Conservation (phyloP, 2,797 vertebrate genomes). For the Selene dorsalis region DNA sequence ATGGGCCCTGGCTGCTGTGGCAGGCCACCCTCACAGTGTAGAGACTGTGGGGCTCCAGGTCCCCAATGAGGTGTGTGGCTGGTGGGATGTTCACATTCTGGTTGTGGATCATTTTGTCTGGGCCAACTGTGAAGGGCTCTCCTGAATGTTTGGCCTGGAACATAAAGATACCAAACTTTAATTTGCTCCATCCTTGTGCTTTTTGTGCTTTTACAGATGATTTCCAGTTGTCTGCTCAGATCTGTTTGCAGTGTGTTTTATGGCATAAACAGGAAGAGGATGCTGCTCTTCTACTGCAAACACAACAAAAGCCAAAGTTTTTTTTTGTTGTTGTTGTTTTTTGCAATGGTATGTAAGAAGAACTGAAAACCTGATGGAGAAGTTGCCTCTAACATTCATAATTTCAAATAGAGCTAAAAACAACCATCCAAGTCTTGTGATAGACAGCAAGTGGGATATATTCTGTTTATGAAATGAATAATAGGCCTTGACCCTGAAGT, state of each 20-base stretch:
- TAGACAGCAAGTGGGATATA: not conserved
- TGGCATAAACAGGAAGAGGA: slow-evolving; percentile 37
- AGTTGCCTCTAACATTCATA: not conserved
- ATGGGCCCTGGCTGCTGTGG: slow-evolving; percentile 86
- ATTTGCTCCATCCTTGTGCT: not conserved
- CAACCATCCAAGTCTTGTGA: not conserved
- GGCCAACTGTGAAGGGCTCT: slow-evolving; percentile 37
- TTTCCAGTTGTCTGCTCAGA: not conserved
- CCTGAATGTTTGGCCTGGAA: slow-evolving; percentile 82
- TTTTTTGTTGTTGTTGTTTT: too few species aligned
- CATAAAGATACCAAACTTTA: not conserved
- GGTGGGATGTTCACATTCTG: slow-evolving; percentile 84
- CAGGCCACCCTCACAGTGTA: slow-evolving; percentile 88
- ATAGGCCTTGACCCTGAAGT: not conserved
- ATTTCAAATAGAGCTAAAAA: not conserved
- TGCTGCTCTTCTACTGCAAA: not conserved
- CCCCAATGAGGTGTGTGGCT: slow-evolving; percentile 76
- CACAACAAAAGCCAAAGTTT: not conserved
- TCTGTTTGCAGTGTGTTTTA: not conserved
- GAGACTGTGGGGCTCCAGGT: slow-evolving; percentile 83
- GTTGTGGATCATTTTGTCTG: slow-evolving; percentile 78
- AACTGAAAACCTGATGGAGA: not conserved
- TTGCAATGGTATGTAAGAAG: not conserved
- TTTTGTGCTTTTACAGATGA: not conserved
- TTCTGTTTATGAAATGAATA: not conserved